phyloP scores from a whole-genome alignment of 2,113 vertebrate species.

The Pluvianellus socialis region DNA sequence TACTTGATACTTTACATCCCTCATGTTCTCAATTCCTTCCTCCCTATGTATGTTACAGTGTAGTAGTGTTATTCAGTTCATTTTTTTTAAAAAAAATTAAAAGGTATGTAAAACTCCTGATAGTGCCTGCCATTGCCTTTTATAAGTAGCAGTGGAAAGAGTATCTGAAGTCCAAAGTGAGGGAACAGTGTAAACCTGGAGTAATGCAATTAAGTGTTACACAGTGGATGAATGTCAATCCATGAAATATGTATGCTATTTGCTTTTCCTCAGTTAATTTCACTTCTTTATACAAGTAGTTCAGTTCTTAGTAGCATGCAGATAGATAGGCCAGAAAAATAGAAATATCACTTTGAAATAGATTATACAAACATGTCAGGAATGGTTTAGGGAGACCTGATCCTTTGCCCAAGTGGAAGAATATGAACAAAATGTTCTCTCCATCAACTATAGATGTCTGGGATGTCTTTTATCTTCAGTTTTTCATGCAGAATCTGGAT shows the following conservation, averaged over 20 bases:
- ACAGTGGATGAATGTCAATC: background rate
- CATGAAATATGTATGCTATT: rapidly evolving
- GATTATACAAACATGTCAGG: background rate
- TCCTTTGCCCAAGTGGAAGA: background rate
- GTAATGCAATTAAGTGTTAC: background rate
- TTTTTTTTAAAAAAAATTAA: background rate
- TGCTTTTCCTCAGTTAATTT: background rate
- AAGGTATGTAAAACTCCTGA: background rate
- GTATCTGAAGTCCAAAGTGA: background rate
- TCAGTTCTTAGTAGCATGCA: background rate
- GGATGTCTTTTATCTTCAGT: background rate
- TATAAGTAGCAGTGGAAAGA: background rate
- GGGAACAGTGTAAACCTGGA: background rate
- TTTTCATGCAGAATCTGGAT: background rate
- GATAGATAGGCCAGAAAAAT: background rate
- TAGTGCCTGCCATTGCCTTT: background rate
- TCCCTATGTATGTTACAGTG: background rate
- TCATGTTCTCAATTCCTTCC: background rate
- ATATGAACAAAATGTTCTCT: background rate
- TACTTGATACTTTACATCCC: slow-evolving; percentile 33
- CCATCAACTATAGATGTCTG: background rate
- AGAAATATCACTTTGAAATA: background rate
- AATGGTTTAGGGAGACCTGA: background rate
- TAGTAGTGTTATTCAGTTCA: background rate
- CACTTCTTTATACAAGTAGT: background rate